Conservation (phyloP, 1,140 invertebrate genomes). For the Potamilus streckersoni region DNA sequence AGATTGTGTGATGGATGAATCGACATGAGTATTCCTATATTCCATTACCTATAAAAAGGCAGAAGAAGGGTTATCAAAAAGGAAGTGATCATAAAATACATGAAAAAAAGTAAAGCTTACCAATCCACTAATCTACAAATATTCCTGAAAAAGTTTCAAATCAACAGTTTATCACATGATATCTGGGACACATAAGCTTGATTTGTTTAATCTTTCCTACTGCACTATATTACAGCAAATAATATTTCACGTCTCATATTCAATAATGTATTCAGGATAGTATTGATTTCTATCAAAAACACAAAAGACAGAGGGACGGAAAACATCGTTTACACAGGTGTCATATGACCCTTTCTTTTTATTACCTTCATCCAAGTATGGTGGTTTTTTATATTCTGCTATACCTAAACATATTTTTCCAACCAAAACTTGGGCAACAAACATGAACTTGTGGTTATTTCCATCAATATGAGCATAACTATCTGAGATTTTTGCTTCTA, state of each 20-base stretch:
- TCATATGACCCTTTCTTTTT: constrained; percentile 33
- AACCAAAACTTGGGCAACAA: constrained; percentile 44
- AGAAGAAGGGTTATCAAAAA: too few relatives aligned
- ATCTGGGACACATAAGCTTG: too few relatives aligned
- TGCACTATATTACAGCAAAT: too few relatives aligned
- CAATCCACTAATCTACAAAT: too few relatives aligned
- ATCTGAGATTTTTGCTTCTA: constrained; percentile 47
- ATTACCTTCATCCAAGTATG: constrained; percentile 28
- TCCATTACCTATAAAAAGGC: too few relatives aligned
- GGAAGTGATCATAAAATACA: too few relatives aligned
- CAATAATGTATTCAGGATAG: constrained; percentile 59
- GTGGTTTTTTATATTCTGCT: constrained; percentile 36
- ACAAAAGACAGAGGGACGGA: constrained; percentile 49
- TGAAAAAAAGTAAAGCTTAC: too few relatives aligned
- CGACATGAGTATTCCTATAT: too few relatives aligned
- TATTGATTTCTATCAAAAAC: constrained; percentile 51
- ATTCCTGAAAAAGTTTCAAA: too few relatives aligned
- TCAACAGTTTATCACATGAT: too few relatives aligned
- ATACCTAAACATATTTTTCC: constrained; percentile 46
- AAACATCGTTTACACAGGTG: constrained; percentile 45
- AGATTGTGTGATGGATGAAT: too few relatives aligned
- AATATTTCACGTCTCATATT: constrained; percentile 25
- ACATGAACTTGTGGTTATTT: constrained; percentile 36
- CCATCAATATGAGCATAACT: constrained; percentile 33
- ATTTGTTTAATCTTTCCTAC: too few relatives aligned